Evolutionary conservation across 2,113 vertebrate species (phyloP).

Genomic region (Cariama cristata): DNA sequence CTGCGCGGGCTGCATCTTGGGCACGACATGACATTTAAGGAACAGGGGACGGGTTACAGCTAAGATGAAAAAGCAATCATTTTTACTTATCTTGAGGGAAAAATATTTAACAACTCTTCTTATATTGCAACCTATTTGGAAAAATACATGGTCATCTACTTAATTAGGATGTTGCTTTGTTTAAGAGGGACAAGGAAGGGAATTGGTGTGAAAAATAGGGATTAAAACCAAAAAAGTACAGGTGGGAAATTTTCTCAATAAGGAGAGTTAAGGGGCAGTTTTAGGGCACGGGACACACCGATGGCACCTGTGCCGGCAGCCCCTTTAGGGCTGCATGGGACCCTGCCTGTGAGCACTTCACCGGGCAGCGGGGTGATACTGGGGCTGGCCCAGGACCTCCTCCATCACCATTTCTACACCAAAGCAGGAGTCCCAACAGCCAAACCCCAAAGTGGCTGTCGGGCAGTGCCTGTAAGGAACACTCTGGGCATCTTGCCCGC

Average conservation of each 20-base stretch:
- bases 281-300: neutral
- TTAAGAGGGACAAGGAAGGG: neutral
- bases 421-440: neutral
- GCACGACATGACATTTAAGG: rapidly evolving
- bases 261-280: neutral
- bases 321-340: neutral
- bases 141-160: rapidly evolving
- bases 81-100: rapidly evolving
- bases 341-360: neutral
- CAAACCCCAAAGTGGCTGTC: neutral
- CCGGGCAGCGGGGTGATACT: rapidly evolving
- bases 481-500: rapidly evolving
- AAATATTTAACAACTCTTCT: neutral
- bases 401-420: neutral
- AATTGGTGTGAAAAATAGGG: neutral
- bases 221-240: neutral
- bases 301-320: neutral
- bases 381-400: neutral
- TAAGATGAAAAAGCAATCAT: neutral
- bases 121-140: neutral
- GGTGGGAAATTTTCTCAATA: neutral
- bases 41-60: neutral
- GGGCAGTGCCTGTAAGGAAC: neutral
- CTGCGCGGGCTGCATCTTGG: neutral
- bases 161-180: neutral